Base-by-base conservation (phyloP, 2,797 vertebrate genomes). In the Oreochromis mossambicus region DNA sequence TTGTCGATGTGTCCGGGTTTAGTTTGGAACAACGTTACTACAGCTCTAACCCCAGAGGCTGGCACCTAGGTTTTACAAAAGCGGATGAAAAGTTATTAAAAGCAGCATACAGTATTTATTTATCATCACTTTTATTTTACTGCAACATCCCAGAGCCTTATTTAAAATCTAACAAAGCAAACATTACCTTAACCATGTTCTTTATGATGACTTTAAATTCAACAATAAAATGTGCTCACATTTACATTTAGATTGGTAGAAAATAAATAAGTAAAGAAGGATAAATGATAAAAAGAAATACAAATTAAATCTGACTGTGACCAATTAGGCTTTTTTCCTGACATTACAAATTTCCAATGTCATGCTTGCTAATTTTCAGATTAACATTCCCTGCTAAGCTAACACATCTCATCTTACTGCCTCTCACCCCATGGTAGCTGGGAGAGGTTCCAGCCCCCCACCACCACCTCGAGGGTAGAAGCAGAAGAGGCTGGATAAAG, bases 401-500 rank as follows among this genome's bases (percentile, higher is more conserved):
- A 14, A 68, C n/a, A 14, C n/a, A 9, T 68, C 0, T 68, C 12
- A 24, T 41, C 36, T 68, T 68, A 38, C 41, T 63, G 58, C 17
- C 17, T 63, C 32, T 12, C 58, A 63, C 2, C 32, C 1, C 32
- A 34, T 36, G 56, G 2, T 36, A 61, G 6, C 29, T 5, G 32
- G 32, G 32, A 63, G 32, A 1, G 1, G 55, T 2, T 0, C 34
- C 7, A 36, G 34, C 5, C 34, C 34, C 34, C 7, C 1, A 0
- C 2, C 14, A 8, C 34, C 32, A 5, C 41, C 13, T 8, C 9
- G 36, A 36, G 9, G 9, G 36, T 36, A 36, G 36, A 36, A 36
- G 36, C 36, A 36, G 36, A 36, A 36, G 34, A 36, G 8, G 36
- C 36, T 36, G 36, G 36, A 9, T 36, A 36, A 36, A 36, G 8